Conservation (phyloP, 2,113 vertebrate genomes). For the Podilymbus podiceps region DNA sequence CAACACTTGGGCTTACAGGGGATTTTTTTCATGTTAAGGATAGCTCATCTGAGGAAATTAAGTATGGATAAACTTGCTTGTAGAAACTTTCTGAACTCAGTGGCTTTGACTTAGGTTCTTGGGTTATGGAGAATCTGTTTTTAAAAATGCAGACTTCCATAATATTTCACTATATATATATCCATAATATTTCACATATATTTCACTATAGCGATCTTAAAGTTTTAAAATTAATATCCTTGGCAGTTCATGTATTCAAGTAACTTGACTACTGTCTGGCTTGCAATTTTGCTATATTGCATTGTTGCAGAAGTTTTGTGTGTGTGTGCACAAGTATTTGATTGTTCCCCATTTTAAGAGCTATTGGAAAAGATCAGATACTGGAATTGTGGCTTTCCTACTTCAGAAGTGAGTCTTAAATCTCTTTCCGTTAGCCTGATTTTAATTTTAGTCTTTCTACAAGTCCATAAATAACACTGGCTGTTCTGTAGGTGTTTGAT, state of each 20-base stretch:
- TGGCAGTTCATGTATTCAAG: not conserved
- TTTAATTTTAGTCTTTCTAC: not conserved
- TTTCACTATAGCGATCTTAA: not conserved
- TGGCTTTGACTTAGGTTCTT: not conserved
- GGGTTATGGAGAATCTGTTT: not conserved
- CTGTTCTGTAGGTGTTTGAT: not conserved
- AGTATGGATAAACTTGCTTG: not conserved
- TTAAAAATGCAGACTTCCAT: not conserved
- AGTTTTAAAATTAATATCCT: not conserved
- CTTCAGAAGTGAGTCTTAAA: not conserved
- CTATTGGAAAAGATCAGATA: not conserved
- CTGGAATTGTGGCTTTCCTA: not conserved
- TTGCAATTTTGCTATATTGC: not conserved
- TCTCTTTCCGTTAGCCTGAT: too few relatives aligned
- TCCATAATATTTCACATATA: not conserved
- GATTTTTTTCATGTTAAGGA: not conserved
- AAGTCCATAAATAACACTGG: not conserved
- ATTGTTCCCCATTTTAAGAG: not conserved
- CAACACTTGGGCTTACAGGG: not conserved
- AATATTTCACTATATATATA: not conserved
- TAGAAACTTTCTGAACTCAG: not conserved
- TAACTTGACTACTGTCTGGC: not conserved
- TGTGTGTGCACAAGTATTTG: not conserved
- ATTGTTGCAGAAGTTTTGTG: not conserved
- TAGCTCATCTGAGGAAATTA: not conserved